Percentiles rank a stretch among this genome's conserved stretches.
Conservation (phyloP, 2,888 invertebrate genomes). For the Cheilosia pagana region DNA sequence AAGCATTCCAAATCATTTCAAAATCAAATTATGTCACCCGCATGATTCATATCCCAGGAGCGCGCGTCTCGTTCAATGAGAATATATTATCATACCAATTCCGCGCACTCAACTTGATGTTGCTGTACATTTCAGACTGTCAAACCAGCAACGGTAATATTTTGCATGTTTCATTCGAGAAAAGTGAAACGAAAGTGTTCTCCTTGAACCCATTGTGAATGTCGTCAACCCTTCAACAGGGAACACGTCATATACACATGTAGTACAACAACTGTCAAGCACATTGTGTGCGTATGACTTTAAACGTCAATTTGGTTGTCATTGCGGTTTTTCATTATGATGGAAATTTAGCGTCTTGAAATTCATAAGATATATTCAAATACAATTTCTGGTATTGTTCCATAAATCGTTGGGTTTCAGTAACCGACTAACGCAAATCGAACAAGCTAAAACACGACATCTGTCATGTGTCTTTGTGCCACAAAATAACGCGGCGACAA, state of each 20-base stretch:
- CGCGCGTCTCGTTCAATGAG: constrained; percentile 51
- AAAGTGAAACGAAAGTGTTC: constrained; percentile 15
- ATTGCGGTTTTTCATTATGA: too few species aligned
- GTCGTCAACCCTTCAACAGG: constrained; percentile 6
- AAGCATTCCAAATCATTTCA: constrained; percentile 62
- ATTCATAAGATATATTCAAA: too few species aligned
- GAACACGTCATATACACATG: background rate
- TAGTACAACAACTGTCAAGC: background rate
- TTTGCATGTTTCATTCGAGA: constrained; percentile 27
- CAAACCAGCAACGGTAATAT: constrained; percentile 56
- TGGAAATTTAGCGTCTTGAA: too few species aligned
- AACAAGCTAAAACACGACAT: too few species aligned
- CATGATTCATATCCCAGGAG: constrained; percentile 56
- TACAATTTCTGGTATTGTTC: too few species aligned
- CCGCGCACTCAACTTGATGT: background rate
- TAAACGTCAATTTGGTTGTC: background rate
- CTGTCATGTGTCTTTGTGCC: too few species aligned
- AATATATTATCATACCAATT: constrained; percentile 47
- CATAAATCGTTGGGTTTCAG: too few species aligned
- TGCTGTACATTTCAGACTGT: constrained; percentile 59
- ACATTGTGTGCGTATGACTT: constrained; percentile 16
- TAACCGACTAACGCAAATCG: too few species aligned
- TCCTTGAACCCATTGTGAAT: constrained; percentile 29
- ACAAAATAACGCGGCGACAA: too few species aligned
- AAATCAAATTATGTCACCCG: constrained; percentile 72